Evolutionary conservation across 2,797 vertebrate species (phyloP).

Genomic region (Alauda arvensis): DNA sequence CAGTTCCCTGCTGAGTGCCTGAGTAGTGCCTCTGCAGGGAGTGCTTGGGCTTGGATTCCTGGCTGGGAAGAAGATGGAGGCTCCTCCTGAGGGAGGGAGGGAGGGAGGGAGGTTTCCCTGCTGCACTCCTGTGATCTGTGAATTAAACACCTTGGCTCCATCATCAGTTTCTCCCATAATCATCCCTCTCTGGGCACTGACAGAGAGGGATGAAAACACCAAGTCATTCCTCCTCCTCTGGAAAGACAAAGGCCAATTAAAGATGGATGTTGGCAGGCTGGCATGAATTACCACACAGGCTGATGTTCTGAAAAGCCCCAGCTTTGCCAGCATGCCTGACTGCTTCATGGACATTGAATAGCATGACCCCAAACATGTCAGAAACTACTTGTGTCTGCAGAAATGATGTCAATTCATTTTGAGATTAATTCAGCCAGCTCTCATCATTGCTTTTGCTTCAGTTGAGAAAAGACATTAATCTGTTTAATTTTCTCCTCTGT

Average conservation of each 20-base stretch:
- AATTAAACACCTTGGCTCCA: neutral
- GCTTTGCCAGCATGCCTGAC: slow-evolving; percentile 7
- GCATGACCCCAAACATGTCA: neutral
- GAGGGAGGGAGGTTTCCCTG: neutral
- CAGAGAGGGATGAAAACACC: neutral
- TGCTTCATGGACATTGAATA: neutral
- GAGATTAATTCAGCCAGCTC: slow-evolving; percentile 15
- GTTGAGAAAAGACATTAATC: slow-evolving; percentile 25
- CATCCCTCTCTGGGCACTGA: neutral
- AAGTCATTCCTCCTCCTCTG: neutral
- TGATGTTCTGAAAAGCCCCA: neutral
- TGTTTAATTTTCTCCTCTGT: slow-evolving; percentile 11
- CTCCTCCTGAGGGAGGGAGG: neutral
- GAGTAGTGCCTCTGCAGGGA: too few species aligned
- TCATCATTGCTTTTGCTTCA: neutral
- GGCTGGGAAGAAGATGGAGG: neutral
- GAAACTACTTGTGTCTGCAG: slow-evolving; percentile 11
- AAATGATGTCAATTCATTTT: neutral
- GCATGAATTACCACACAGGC: neutral
- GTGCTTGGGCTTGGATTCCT: rapidly evolving
- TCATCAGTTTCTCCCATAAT: neutral
- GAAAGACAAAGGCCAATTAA: slow-evolving; percentile 1
- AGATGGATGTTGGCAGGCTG: slow-evolving; percentile 9
- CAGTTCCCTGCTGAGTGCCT: neutral
- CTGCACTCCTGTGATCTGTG: neutral